Evolutionary conservation across 2,888 invertebrate species (phyloP).

Genomic region (Dasypolia templi): DNA sequence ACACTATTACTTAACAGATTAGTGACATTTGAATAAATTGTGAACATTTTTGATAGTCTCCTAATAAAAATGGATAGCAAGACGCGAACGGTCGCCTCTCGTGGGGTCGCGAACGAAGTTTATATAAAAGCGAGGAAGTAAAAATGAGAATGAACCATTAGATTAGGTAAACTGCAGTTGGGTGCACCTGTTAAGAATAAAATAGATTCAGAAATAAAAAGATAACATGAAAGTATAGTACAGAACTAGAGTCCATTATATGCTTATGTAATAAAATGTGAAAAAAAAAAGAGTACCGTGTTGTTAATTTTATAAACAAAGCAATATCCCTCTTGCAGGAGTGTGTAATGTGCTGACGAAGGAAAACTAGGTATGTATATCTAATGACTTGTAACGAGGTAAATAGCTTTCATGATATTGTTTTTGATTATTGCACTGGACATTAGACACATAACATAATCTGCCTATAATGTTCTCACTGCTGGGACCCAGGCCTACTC

Average conservation of each 20-base stretch:
- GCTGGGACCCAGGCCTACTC: too few species aligned
- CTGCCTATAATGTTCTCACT: too few species aligned
- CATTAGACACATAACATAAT: too few species aligned
- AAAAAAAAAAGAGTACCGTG: not conserved
- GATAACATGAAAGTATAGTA: not conserved
- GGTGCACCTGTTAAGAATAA: conserved; percentile 27
- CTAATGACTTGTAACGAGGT: not conserved
- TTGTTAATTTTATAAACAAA: not conserved
- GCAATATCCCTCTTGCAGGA: not conserved
- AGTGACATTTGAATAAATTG: conserved; percentile 42
- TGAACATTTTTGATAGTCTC: conserved; percentile 36
- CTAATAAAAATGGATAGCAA: conserved; percentile 32
- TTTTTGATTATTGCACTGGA: not conserved
- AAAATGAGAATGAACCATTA: conserved; percentile 49
- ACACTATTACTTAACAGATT: conserved; percentile 36
- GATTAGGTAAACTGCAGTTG: conserved; percentile 50
- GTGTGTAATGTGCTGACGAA: conserved; percentile 30
- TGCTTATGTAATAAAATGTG: not conserved
- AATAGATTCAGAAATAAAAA: not conserved
- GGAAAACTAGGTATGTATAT: conserved; percentile 33
- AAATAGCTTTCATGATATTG: conserved; percentile 9
- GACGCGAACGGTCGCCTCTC: conserved; percentile 17
- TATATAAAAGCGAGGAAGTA: conserved; percentile 57
- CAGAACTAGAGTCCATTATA: not conserved
- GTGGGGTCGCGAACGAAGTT: conserved; percentile 50